Base-by-base conservation (phyloP, 2,113 vertebrate genomes). In the Alaudala cheleensis region DNA sequence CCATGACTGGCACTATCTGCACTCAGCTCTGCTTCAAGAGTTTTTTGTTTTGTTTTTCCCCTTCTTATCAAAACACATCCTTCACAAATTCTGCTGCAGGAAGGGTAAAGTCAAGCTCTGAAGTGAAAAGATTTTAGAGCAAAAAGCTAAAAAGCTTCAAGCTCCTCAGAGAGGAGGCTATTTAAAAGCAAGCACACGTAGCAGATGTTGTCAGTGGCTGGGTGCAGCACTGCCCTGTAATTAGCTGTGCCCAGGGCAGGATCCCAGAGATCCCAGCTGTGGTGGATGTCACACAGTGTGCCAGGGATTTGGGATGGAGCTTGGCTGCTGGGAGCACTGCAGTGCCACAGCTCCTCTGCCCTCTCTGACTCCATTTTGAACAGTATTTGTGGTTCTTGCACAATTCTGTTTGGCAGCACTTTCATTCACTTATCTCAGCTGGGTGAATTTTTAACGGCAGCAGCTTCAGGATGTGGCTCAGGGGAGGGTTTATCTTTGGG, bases 171-270 rank as follows among this genome's bases (percentile, higher is more conserved):
- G 1, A 49, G 58, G 42, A 80, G 47, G 82, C 79, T 88, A 51
- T 91, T 88, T 87, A 51, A 86, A 93, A 73, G 66, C 90, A 45
- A 67, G 67, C 65, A 47, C 69, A 77, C 0, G 2, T 0, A 61
- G 87, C 71, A 77, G 81, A 88, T 47, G 87, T 6, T 65, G 79
- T 24, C 66, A 37, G 94, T 26, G 79, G 82, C 7, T 71, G 14
- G 5, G 86, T 40, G 61, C 78, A 92, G 78, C 66, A 4, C 93
- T 96, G 34, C 78, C 29, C 93, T 95, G 33, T 94, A 72, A 95
- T 88, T 85, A 96, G 56, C 81, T 58, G 16, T 90, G 91, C 74
- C 61, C 85, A 67, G 54, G 60, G 91, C 73, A 70, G 3, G 15
- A 88, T 70, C 47, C 73, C 83, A 50, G 54, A 60, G 58, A 58